These are phyloP conservation scores for Drosophila ficusphila DNA, from an alignment of 1,140 invertebrate genomes.

Conservation along the genomic window DNA sequence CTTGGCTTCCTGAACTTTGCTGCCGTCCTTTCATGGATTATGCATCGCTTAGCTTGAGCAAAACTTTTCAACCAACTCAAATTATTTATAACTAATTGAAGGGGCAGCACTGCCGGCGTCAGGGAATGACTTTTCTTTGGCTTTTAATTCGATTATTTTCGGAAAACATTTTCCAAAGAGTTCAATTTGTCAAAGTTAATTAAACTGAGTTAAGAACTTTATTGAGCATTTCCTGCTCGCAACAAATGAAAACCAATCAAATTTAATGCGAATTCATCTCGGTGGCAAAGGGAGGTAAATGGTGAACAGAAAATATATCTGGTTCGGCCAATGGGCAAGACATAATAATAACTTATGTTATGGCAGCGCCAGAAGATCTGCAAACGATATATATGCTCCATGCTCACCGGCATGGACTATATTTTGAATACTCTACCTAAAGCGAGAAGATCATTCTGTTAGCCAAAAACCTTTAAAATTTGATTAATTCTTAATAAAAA, in stretches of 20 bases:
- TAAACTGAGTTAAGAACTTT: constrained; percentile 53
- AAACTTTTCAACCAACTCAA: constrained; percentile 42
- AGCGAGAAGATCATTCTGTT: no score
- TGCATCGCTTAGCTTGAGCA: constrained; percentile 32
- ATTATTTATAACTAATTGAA: constrained; percentile 67
- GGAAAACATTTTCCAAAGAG: constrained; percentile 32
- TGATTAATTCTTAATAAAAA: no score
- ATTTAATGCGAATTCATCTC: constrained; percentile 40
- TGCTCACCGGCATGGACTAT: constrained; percentile 12
- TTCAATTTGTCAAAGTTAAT: constrained; percentile 66
- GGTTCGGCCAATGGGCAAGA: constrained; percentile 48
- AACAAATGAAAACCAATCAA: constrained; percentile 67
- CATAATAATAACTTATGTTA: constrained; percentile 78
- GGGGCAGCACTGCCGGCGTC: not conserved
- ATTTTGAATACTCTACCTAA: not conserved
- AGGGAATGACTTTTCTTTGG: constrained; percentile 21
- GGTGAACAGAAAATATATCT: constrained; percentile 33
- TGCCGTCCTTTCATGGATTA: constrained; percentile 40
- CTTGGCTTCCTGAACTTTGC: constrained; percentile 50
- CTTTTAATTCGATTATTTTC: constrained; percentile 40
- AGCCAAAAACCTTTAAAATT: no score
- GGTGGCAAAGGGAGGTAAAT: constrained; percentile 5
- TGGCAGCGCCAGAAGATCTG: constrained; percentile 65
- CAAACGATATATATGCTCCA: constrained; percentile 60
- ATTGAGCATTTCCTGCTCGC: constrained; percentile 53